These are phyloP conservation scores for Pantala flavescens DNA, from an alignment of 1,140 invertebrate genomes.

Conservation along the genomic window DNA sequence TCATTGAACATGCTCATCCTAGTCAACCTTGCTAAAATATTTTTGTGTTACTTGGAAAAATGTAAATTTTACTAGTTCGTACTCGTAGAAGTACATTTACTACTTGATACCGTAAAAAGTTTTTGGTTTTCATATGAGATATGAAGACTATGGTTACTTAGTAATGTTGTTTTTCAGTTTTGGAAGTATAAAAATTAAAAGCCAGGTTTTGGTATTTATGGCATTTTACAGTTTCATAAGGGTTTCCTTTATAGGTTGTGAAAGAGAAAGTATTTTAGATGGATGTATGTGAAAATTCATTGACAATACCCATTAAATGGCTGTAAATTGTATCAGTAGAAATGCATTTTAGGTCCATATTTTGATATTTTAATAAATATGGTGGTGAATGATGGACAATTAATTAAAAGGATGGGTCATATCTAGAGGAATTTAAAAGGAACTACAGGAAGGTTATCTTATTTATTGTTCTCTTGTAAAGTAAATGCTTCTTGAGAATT, in stretches of 20 bases:
- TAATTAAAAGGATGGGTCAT: no score
- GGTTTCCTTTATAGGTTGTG: not conserved
- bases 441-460: no score
- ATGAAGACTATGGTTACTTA: no score
- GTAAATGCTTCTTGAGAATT: no score
- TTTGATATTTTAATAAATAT: not conserved
- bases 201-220: no score
- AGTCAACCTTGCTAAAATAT: not conserved
- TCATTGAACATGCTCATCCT: conserved; percentile 9
- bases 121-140: no score
- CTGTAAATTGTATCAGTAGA: not conserved
- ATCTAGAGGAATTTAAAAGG: no score
- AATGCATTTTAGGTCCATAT: not conserved
- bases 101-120: not conserved
- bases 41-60: not conserved
- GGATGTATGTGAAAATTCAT: not conserved
- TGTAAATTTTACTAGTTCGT: not conserved
- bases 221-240: not conserved
- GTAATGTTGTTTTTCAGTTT: no score
- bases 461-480: no score
- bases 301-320: not conserved
- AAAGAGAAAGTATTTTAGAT: not conserved
- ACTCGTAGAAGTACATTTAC: not conserved
- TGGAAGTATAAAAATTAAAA: no score
- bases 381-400: no score